phyloP scores from a whole-genome alignment of 2,888 invertebrate species.

The Pteria penguin region DNA sequence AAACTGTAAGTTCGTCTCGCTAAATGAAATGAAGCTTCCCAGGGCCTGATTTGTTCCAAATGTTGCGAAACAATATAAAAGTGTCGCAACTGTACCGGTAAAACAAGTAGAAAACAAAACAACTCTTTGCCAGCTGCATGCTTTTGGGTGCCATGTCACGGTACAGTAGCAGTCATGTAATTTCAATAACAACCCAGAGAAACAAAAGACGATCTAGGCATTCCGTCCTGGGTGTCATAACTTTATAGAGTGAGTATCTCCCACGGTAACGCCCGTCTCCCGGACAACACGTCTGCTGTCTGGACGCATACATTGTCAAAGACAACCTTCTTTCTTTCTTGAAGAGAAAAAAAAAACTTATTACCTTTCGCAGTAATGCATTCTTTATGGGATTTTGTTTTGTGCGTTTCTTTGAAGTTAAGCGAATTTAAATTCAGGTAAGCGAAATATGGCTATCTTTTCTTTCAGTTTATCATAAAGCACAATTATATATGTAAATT shows the following conservation, averaged over 20 bases:
- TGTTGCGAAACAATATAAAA: slow-evolving; percentile 29
- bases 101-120: neutral
- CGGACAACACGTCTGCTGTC: neutral
- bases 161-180: neutral
- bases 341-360: too few species aligned
- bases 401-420: too few species aligned
- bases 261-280: neutral
- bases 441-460: too few species aligned
- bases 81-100: slow-evolving; percentile 22
- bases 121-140: neutral
- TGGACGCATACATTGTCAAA: neutral
- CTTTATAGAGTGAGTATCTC: neutral
- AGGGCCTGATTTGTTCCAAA: slow-evolving; percentile 8
- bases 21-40: neutral
- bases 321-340: too few species aligned
- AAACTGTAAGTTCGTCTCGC: neutral
- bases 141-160: neutral
- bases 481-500: too few species aligned
- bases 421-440: too few species aligned
- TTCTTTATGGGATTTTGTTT: too few species aligned
- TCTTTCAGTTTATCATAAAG: too few species aligned
- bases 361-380: too few species aligned
- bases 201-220: neutral
- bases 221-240: neutral
- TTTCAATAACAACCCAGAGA: neutral